Conservation (phyloP, 2,888 invertebrate genomes). For the Eupithecia pulchellata region DNA sequence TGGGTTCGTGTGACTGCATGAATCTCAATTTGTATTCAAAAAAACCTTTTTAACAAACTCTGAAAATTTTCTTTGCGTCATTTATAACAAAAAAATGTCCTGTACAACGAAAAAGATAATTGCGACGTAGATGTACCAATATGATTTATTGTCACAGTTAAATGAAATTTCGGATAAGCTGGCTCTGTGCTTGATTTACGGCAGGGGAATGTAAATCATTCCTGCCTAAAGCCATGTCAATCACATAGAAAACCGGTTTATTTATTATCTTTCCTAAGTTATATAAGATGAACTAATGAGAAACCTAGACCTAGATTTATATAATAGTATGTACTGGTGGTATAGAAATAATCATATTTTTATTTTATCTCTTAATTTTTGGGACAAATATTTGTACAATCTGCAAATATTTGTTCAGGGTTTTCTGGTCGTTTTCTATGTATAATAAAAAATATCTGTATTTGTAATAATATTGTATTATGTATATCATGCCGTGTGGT, state of each 20-base stretch:
- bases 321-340: background rate
- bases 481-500: too few species aligned
- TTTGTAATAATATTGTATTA: too few species aligned
- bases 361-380: too few species aligned
- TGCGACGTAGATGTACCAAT: slow-evolving; percentile 28
- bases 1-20: background rate
- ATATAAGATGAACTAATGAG: background rate
- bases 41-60: background rate
- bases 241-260: slow-evolving; percentile 16
- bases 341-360: background rate
- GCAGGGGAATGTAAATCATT: slow-evolving; percentile 40
- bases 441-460: too few species aligned
- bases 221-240: slow-evolving; percentile 11
- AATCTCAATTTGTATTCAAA: background rate
- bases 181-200: slow-evolving; percentile 40
- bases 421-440: too few species aligned
- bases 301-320: background rate
- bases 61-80: background rate
- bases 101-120: slow-evolving; percentile 11
- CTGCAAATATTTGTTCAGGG: too few species aligned
- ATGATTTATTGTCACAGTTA: slow-evolving; percentile 45
- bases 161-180: slow-evolving; percentile 45
- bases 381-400: too few species aligned
- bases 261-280: background rate
- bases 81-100: slow-evolving; percentile 1